Base-by-base conservation (phyloP, 2,797 vertebrate genomes). In the Phrynocephalus vlangalii region DNA sequence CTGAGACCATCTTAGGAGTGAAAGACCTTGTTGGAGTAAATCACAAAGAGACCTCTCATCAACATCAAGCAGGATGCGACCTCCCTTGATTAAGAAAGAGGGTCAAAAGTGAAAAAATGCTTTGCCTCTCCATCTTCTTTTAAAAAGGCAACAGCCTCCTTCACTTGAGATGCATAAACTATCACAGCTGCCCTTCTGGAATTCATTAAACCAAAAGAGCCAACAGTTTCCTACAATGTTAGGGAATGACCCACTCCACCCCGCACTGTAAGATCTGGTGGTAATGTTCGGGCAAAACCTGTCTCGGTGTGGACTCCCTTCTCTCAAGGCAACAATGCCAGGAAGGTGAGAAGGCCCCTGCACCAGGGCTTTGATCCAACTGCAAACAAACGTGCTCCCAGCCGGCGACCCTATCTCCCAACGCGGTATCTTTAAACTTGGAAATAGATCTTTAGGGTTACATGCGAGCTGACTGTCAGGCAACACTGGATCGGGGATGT, bases 121-220 rank as follows among this genome's bases (percentile, higher is more conserved):
- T 15, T 52, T 33, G 4, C 18, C 50, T 76, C 75, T 44, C 15
- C 13, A 10, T 56, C 52, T 38, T 38, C 3, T 63, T 63, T 26
- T 75, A 16, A 30, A 33, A 50, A 81, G 33, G 28, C 50, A 52
- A 1, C 20, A 52, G 26, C 50, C 63, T 66, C 77, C n/a, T 63
- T 44, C 68, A 38, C 4, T 63, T 18, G 16, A 38, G 56, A 48
- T 73, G 38, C 77, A 67, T 13, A 83, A 76, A 15, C 13, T 13
- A 52, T 52, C 8, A 66, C 38, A 75, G n/a, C 22, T 13, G n/a
- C 60, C 80, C 56, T 52, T 73, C 87, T 85, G 83, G 83, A 85
- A 82, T 81, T 56, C 68, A 88, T 81, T 76, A 85, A 52, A 50
- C 60, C 70, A 56, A 66, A 87, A 82, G 60, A 90, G 85, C 1